phyloP scores from a whole-genome alignment of 2,113 vertebrate species.

The Zapus hudsonius region DNA sequence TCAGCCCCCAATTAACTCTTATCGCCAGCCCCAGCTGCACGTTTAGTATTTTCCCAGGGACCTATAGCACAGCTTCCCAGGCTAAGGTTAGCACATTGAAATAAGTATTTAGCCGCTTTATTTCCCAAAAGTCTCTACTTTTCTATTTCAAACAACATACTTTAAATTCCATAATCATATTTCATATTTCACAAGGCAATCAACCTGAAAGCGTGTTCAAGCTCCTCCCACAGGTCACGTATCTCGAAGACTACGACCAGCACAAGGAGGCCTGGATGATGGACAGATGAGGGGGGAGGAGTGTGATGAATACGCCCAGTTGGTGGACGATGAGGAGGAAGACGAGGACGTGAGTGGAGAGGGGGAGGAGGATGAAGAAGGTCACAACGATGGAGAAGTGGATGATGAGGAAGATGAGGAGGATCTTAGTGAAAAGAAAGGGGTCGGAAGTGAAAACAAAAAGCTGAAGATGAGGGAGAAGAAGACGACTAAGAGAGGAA shows the following conservation, averaged over 20 bases:
- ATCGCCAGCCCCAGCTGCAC: too few relatives aligned
- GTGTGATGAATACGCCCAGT: constrained; percentile 93
- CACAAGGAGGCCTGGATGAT: constrained; percentile 95
- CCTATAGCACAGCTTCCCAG: too few relatives aligned
- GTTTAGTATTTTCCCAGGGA: too few relatives aligned
- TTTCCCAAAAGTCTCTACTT: too few relatives aligned
- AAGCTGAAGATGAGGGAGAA: constrained; percentile 95
- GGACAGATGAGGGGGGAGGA: constrained; percentile 92
- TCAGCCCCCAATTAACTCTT: too few relatives aligned
- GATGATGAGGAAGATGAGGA: constrained; percentile 92
- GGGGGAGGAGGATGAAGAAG: constrained; percentile 93
- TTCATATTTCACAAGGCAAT: too few relatives aligned
- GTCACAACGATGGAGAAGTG: constrained; percentile 91
- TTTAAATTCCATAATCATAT: too few relatives aligned
- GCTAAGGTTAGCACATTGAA: too few relatives aligned
- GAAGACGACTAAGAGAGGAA: constrained; percentile 95
- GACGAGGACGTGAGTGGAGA: constrained; percentile 92
- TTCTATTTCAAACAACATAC: too few relatives aligned
- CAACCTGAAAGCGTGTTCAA: constrained; percentile 98
- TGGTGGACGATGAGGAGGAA: constrained; percentile 94
- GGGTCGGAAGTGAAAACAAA: constrained; percentile 98
- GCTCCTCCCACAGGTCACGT: constrained; percentile 96
- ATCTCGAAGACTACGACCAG: constrained; percentile 96
- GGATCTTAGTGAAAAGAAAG: constrained; percentile 86
- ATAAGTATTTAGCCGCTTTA: too few relatives aligned